Conservation (phyloP, 2,113 vertebrate genomes). For the Nesoenas mayeri region DNA sequence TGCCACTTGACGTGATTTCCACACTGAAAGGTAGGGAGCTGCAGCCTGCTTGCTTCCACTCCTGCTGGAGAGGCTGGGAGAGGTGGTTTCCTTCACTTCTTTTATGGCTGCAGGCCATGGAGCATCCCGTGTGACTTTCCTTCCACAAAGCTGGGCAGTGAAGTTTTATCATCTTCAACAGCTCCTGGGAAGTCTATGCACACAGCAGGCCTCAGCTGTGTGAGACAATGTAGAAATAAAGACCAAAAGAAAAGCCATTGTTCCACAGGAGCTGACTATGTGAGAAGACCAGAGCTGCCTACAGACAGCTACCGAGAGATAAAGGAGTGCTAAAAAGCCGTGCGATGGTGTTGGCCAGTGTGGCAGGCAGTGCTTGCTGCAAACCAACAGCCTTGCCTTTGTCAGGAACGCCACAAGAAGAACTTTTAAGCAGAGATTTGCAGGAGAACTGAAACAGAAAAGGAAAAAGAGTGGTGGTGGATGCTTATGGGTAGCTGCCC, state of each 20-base stretch:
- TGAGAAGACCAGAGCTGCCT: background rate
- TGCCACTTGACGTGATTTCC: background rate
- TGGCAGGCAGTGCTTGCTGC: background rate
- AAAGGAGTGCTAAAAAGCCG: background rate
- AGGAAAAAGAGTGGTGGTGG: background rate
- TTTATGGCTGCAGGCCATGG: background rate
- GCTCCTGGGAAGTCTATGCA: accelerated
- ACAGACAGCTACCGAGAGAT: background rate
- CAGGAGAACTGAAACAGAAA: background rate
- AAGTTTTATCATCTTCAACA: background rate
- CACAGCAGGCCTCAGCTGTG: background rate
- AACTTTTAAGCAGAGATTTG: background rate
- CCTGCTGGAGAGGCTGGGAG: background rate
- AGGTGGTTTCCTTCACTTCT: background rate
- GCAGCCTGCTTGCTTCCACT: background rate
- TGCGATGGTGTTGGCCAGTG: background rate
- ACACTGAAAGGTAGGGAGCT: background rate
- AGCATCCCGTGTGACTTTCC: background rate
- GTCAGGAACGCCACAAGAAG: background rate
- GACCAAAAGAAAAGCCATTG: background rate
- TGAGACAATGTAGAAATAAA: background rate
- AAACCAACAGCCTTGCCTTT: background rate
- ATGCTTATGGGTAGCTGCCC: background rate
- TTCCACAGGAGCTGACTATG: background rate
- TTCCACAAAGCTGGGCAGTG: background rate